phyloP scores from a whole-genome alignment of 92 coral and sea anemone species.

The Heliopora coerulea region DNA sequence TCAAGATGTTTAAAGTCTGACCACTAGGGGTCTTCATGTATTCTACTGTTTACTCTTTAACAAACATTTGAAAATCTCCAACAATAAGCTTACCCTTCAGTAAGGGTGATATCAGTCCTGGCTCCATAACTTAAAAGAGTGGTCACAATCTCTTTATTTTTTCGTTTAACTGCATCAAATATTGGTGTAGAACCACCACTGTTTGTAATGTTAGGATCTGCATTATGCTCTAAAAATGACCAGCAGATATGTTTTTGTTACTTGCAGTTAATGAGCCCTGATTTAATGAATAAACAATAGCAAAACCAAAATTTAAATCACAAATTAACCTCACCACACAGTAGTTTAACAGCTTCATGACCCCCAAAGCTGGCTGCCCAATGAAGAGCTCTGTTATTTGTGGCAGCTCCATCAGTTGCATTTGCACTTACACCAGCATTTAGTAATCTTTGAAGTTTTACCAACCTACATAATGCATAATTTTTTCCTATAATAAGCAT shows the following conservation, averaged over 20 bases:
- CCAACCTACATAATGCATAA: too few relatives aligned
- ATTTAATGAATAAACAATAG: too few relatives aligned
- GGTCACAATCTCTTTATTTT: slow-evolving; percentile 58
- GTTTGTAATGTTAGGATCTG: slow-evolving; percentile 64
- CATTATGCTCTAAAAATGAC: slow-evolving; percentile 59
- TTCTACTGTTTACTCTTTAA: too few relatives aligned
- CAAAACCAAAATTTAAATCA: too few relatives aligned
- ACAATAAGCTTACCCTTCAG: slow-evolving; percentile 78
- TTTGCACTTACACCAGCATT: slow-evolving; percentile 92
- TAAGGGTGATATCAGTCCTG: slow-evolving; percentile 56
- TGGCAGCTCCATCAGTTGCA: slow-evolving; percentile 89
- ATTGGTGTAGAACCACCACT: slow-evolving; percentile 79
- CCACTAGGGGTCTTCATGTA: too few relatives aligned
- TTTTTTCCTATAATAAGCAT: too few relatives aligned
- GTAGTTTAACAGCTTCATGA: slow-evolving; percentile 70
- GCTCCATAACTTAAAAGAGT: slow-evolving; percentile 78
- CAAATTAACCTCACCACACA: slow-evolving; percentile 74
- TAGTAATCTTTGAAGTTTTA: slow-evolving; percentile 71
- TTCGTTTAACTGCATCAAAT: slow-evolving; percentile 90
- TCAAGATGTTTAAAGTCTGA: too few relatives aligned
- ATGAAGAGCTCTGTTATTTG: slow-evolving; percentile 86
- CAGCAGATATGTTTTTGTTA: background rate
- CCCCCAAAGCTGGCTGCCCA: slow-evolving; percentile 96
- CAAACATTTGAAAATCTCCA: too few relatives aligned
- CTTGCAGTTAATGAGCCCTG: background rate